A percentile compares a stretch with the other conserved stretches of the same genome.
phyloP scores from a whole-genome alignment of 2,113 vertebrate species.

The Calyptommatus sinebrachiatus region DNA sequence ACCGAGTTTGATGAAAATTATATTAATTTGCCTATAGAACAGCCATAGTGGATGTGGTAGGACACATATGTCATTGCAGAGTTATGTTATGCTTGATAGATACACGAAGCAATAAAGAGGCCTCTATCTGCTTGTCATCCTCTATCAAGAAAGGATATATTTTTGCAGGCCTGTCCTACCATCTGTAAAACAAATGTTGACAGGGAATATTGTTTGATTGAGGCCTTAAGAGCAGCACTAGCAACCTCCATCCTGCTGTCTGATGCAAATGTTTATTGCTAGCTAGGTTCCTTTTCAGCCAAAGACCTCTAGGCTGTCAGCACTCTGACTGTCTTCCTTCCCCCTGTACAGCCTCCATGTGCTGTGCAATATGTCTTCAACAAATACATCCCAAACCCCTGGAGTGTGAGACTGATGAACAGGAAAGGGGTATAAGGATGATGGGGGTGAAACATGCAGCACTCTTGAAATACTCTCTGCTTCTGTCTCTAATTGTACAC shows the following conservation, averaged over 20 bases:
- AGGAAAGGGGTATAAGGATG: neutral
- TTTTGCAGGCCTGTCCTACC: constrained; percentile 16
- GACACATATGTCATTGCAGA: constrained; percentile 4
- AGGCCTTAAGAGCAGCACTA: constrained; percentile 10
- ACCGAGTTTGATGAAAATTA: neutral
- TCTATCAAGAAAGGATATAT: neutral
- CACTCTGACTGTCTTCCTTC: too few relatives aligned
- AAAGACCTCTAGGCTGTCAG: neutral
- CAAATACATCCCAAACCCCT: neutral
- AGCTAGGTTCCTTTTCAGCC: neutral
- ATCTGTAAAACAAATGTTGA: constrained; percentile 5
- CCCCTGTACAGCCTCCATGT: neutral
- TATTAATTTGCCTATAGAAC: neutral
- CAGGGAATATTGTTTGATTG: constrained; percentile 8
- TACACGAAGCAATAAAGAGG: neutral
- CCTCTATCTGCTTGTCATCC: constrained; percentile 8
- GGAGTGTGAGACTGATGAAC: neutral
- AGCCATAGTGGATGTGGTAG: constrained; percentile 1
- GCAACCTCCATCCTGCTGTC: neutral
- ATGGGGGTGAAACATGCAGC: fast-evolving
- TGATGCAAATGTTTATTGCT: neutral
- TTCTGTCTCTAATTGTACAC: constrained; percentile 12
- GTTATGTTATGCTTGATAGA: constrained; percentile 26
- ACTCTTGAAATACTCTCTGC: neutral
- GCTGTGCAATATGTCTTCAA: neutral